Conservation (phyloP, 1,140 invertebrate species). For the Lasioglossum baleicum region DNA sequence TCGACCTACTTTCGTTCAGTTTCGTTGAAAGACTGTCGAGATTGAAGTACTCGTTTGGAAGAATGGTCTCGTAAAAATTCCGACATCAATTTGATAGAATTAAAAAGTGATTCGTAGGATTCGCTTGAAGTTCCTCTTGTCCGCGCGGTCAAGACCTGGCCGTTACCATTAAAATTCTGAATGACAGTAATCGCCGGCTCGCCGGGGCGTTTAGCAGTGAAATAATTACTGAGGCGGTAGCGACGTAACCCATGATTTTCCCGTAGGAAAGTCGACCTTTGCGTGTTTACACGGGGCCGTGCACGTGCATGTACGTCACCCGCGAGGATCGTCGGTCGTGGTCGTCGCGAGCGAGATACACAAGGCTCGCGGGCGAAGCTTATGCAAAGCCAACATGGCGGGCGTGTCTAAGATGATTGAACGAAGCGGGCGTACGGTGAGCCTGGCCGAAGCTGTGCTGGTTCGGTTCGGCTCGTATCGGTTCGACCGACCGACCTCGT, state of each 20-base stretch:
- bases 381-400: conserved; percentile 74
- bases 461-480: too few species aligned
- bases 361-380: conserved; percentile 57
- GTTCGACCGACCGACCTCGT: conserved; percentile 68
- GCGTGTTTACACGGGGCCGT: conserved; percentile 40
- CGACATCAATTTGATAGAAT: too few species aligned
- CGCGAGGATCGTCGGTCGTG: conserved; percentile 23
- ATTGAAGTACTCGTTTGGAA: too few species aligned
- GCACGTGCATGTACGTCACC: conserved; percentile 36
- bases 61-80: too few species aligned
- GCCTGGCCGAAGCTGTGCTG: background rate
- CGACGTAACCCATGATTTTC: conserved; percentile 47
- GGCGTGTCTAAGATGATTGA: conserved; percentile 75
- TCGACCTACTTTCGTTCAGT: too few species aligned
- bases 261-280: conserved; percentile 36
- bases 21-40: too few species aligned
- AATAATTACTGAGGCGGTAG: conserved; percentile 55
- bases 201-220: conserved; percentile 45
- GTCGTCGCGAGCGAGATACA: conserved; percentile 47
- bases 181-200: conserved; percentile 27
- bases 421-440: conserved; percentile 61
- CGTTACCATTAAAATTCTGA: background rate
- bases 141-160: background rate
- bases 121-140: too few species aligned
- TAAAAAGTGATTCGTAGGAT: too few species aligned